Evolutionary conservation across 2,888 invertebrate species (phyloP).

Genomic region (Microctonus brassicae): DNA sequence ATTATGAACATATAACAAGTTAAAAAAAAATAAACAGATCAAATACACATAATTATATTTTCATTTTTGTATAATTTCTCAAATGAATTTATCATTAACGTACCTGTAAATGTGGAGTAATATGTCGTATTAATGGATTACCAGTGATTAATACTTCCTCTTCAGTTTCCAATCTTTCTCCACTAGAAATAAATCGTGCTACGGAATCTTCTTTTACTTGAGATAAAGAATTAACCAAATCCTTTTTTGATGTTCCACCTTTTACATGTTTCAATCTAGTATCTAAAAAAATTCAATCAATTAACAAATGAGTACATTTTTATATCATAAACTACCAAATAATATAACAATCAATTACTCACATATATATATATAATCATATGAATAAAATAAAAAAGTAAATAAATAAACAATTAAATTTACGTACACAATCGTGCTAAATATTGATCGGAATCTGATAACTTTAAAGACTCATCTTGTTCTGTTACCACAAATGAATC

Average conservation of each 20-base stretch:
- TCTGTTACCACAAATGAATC: constrained; percentile 56
- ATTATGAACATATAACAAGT: constrained; percentile 1
- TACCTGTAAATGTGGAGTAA: constrained; percentile 68
- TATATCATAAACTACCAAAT: background rate
- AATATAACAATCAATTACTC: background rate
- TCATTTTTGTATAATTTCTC: constrained; percentile 25
- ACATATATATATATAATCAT: too few species aligned
- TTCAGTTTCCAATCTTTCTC: constrained; percentile 71
- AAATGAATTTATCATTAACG: constrained; percentile 14
- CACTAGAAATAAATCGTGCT: constrained; percentile 74
- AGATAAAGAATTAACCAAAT: constrained; percentile 74
- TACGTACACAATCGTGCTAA: constrained; percentile 77
- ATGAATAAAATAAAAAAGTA: too few species aligned
- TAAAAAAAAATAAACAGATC: background rate
- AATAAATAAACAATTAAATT: too few species aligned
- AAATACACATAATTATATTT: background rate
- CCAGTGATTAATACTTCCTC: constrained; percentile 59
- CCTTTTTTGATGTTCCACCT: constrained; percentile 69
- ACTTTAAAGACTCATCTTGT: constrained; percentile 47
- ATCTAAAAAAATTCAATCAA: constrained; percentile 48
- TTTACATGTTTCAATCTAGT: constrained; percentile 58
- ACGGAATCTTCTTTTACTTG: constrained; percentile 75
- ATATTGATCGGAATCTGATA: constrained; percentile 78
- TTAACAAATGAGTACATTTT: too few species aligned
- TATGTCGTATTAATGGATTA: constrained; percentile 65